phyloP scores from a whole-genome alignment of 2,797 vertebrate genomes.

The Anguilla pacifica region DNA sequence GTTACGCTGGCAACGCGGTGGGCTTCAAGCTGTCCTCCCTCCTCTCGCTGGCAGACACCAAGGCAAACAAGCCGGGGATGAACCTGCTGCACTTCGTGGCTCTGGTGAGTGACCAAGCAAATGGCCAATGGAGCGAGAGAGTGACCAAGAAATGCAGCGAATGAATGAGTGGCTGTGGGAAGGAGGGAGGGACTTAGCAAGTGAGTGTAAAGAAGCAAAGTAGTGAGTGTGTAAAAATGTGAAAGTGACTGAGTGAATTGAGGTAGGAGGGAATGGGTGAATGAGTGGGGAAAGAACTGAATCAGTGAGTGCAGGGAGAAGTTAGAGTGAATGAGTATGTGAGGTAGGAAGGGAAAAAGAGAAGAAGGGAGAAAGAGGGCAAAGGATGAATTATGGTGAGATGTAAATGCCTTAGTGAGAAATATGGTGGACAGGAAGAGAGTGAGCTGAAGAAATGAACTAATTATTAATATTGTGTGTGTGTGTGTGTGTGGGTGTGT shows the following conservation, averaged over 20 bases:
- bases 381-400: neutral
- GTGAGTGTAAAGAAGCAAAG: neutral
- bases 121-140: neutral
- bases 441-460: neutral
- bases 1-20: slow-evolving; percentile 87
- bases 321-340: neutral
- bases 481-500: slow-evolving; percentile 2
- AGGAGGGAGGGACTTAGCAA: neutral
- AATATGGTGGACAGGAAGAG: neutral
- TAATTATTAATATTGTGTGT: neutral
- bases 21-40: slow-evolving; percentile 93
- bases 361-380: neutral
- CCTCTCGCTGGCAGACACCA: slow-evolving; percentile 89
- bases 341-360: neutral
- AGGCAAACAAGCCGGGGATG: slow-evolving; percentile 93
- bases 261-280: neutral
- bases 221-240: neutral
- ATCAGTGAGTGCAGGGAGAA: neutral
- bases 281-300: neutral
- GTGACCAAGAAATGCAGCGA: neutral
- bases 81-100: slow-evolving; percentile 94
- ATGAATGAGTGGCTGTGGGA: neutral
- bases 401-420: neutral
- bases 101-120: slow-evolving; percentile 73
- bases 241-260: too few relatives aligned